Percentiles rank a stretch among this genome's conserved stretches.
These are phyloP conservation scores for Phymorhynchus buccinoides DNA, from an alignment of 1,140 invertebrate genomes.

Conservation along the genomic window DNA sequence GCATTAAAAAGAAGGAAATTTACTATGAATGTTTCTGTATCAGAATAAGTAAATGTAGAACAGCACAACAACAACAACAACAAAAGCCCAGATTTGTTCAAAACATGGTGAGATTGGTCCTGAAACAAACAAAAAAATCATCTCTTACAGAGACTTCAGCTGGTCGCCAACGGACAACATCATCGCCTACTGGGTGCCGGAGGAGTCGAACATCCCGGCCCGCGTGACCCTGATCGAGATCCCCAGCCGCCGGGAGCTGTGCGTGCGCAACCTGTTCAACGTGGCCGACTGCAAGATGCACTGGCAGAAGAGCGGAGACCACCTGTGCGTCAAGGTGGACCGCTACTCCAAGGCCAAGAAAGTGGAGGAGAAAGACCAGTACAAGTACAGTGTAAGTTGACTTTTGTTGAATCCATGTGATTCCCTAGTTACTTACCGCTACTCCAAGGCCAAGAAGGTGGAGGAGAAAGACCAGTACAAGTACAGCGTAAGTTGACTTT, in stretches of 20 bases:
- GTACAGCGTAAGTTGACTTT: conserved; percentile 88
- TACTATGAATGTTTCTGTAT: no score
- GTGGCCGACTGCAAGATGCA: conserved; percentile 98
- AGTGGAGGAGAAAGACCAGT: conserved; percentile 82
- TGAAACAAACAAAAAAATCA: no score
- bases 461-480: conserved; percentile 83
- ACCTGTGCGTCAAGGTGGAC: conserved; percentile 98
- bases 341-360: conserved; percentile 95
- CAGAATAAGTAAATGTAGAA: no score
- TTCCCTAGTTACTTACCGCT: no score
- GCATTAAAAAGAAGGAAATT: no score
- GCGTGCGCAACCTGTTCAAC: conserved; percentile 97
- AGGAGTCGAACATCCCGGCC: conserved; percentile 81
- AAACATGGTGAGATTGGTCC: no score
- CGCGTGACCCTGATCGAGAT: conserved; percentile 77
- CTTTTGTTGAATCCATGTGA: no score
- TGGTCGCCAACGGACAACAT: conserved; percentile 98
- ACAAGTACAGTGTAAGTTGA: conserved; percentile 89
- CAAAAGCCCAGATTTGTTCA: no score
- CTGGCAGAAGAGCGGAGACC: conserved; percentile 99
- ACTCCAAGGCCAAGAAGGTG: conserved; percentile 94
- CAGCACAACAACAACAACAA: no score
- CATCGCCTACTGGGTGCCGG: conserved; percentile 98
- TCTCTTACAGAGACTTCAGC: conserved; percentile 84
- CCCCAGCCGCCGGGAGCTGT: conserved; percentile 86